phyloP scores from a whole-genome alignment of 1,140 invertebrate genomes.

The Drosophila nigromelanica region DNA sequence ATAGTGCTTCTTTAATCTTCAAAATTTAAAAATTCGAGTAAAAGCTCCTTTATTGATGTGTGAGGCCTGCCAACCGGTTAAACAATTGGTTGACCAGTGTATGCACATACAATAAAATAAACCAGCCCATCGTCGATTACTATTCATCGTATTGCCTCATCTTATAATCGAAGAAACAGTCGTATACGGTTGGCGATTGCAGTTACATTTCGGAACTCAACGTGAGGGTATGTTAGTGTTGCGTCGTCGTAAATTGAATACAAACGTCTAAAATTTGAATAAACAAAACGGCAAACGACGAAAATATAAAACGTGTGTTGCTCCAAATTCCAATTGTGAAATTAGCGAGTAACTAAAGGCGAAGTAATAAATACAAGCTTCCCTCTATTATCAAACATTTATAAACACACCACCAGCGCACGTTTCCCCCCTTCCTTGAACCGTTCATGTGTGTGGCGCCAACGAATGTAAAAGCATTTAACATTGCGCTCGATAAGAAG shows the following conservation, averaged over 20 bases:
- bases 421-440: conserved; percentile 4
- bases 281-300: conserved; percentile 33
- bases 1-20: too few relatives aligned
- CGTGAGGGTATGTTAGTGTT: background rate
- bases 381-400: conserved; percentile 60
- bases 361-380: conserved; percentile 8
- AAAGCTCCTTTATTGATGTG: background rate
- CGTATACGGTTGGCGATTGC: conserved; percentile 6
- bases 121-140: background rate
- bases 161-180: conserved; percentile 8
- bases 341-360: background rate
- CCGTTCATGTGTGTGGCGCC: conserved; percentile 55
- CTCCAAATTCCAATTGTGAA: conserved; percentile 35
- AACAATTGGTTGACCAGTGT: background rate
- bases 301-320: background rate
- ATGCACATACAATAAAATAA: background rate
- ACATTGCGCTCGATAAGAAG: conserved; percentile 29
- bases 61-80: background rate
- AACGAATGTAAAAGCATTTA: conserved; percentile 64
- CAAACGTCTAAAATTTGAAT: conserved; percentile 32
- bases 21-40: too few relatives aligned
- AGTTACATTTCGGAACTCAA: conserved; percentile 38
- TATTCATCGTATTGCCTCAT: background rate
- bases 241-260: background rate
- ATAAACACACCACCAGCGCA: conserved; percentile 51